Evolutionary conservation across 2,797 vertebrate genomes (phyloP).

Genomic region (Tangara arthus): DNA sequence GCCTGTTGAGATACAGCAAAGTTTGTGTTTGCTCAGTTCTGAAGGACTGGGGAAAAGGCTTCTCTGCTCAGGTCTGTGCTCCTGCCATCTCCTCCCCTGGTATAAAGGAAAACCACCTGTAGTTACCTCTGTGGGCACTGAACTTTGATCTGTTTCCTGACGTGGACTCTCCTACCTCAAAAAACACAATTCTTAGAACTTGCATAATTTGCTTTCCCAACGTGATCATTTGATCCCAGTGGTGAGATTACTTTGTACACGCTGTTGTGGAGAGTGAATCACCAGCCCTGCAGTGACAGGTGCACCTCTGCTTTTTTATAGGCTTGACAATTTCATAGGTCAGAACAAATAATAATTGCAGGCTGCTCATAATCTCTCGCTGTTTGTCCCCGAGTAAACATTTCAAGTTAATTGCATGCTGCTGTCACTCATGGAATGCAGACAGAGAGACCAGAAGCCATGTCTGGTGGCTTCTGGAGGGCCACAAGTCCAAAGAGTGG

Average conservation of each 20-base stretch:
- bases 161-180: not conserved
- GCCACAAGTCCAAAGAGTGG: not conserved
- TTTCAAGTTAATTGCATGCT: not conserved
- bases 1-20: not conserved
- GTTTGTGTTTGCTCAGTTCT: not conserved
- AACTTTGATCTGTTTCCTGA: slow-evolving; percentile 25
- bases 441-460: not conserved
- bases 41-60: not conserved
- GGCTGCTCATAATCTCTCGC: not conserved
- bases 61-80: not conserved
- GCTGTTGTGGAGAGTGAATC: not conserved
- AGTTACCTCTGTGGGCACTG: not conserved
- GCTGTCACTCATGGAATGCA: accelerated
- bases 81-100: not conserved
- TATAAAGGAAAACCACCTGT: not conserved
- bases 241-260: not conserved
- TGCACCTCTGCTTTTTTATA: not conserved
- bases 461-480: not conserved
- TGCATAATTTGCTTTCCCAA: slow-evolving; percentile 40
- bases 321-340: not conserved
- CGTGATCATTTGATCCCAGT: not conserved
- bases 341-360: not conserved
- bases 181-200: not conserved
- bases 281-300: not conserved
- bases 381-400: not conserved